A percentile compares a stretch with the other conserved stretches of the same genome.
These are phyloP conservation scores for Andrena chrysosceles DNA, from an alignment of 2,888 invertebrate species.

Conservation along the genomic window DNA sequence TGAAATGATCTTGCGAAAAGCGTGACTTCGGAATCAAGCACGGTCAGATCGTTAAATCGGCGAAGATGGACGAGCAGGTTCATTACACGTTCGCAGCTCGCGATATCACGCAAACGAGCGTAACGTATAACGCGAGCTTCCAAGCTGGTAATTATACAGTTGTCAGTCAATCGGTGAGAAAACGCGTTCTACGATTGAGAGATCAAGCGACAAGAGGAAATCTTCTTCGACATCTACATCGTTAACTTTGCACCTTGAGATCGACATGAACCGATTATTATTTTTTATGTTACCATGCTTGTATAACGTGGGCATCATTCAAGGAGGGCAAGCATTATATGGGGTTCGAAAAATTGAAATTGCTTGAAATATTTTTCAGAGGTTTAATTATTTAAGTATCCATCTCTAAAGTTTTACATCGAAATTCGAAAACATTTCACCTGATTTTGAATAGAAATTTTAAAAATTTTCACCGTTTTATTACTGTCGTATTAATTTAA, in stretches of 20 bases:
- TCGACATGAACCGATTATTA: slow-evolving; percentile 17
- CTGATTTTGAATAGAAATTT: too few species aligned
- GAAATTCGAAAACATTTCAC: too few species aligned
- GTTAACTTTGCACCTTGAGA: slow-evolving; percentile 8
- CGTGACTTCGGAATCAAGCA: slow-evolving; percentile 42
- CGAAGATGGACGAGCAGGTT: slow-evolving; percentile 54
- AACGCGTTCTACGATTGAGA: slow-evolving; percentile 72
- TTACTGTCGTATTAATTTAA: too few species aligned
- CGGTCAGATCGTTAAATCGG: slow-evolving; percentile 51
- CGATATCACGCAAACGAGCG: slow-evolving; percentile 57
- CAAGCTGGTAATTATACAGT: slow-evolving; percentile 72
- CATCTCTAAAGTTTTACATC: too few species aligned
- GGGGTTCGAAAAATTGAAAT: too few species aligned
- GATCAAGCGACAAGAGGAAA: slow-evolving; percentile 68
- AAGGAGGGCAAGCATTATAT: too few species aligned
- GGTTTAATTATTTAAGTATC: too few species aligned
- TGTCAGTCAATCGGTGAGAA: slow-evolving; percentile 69
- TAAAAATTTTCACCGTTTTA: too few species aligned
- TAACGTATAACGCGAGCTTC: slow-evolving; percentile 61
- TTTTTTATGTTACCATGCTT: not conserved
- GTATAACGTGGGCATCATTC: not conserved
- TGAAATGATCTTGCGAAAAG: slow-evolving; percentile 32
- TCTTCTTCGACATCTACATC: slow-evolving; percentile 35
- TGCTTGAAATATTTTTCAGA: too few species aligned
- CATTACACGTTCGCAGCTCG: slow-evolving; percentile 51